phyloP scores from a whole-genome alignment of 2,113 vertebrate genomes.

The Herpetotheres cachinnans region DNA sequence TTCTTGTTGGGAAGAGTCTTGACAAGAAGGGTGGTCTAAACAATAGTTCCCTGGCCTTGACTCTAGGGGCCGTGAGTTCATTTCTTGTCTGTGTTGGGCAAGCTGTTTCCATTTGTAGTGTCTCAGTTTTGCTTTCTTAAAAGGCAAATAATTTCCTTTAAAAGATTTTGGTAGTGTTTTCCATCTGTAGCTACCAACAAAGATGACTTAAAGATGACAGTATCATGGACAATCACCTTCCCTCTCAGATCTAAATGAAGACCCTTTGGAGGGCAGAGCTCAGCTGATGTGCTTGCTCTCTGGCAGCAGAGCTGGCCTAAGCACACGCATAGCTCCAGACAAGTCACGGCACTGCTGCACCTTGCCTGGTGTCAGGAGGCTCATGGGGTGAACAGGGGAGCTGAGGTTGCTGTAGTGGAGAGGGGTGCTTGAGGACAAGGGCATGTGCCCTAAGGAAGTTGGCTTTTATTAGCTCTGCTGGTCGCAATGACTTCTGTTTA shows the following conservation, averaged over 20 bases:
- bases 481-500: background rate
- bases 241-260: background rate
- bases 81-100: background rate
- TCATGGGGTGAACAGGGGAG: background rate
- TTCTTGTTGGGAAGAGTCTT: background rate
- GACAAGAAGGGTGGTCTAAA: background rate
- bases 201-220: background rate
- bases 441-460: background rate
- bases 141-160: background rate
- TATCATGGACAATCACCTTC: background rate
- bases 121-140: background rate
- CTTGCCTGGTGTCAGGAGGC: background rate
- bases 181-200: background rate
- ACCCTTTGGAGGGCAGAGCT: background rate
- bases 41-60: background rate
- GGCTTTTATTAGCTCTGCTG: background rate
- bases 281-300: background rate
- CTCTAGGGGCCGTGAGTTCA: background rate
- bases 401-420: background rate
- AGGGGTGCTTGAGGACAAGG: background rate
- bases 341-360: background rate
- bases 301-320: background rate
- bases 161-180: background rate
- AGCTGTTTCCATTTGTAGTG: background rate
- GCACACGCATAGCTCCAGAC: accelerated